These are phyloP conservation scores for Otus sunia DNA, from an alignment of 2,113 vertebrate genomes.

Conservation along the genomic window DNA sequence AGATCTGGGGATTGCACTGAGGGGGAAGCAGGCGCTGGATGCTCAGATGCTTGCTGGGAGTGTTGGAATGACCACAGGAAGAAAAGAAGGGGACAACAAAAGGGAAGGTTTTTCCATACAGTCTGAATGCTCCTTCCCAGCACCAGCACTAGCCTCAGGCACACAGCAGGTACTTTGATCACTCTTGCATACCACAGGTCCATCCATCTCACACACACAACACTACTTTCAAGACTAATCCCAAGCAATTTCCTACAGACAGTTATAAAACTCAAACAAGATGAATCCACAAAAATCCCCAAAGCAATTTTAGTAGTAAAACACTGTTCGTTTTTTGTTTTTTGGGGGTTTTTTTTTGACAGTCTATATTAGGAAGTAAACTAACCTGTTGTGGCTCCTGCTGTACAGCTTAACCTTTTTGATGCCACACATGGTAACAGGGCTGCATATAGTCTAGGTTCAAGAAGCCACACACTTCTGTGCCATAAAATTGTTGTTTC, in stretches of 20 bases:
- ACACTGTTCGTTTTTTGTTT: too few species aligned
- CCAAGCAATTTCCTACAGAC: conserved; percentile 18
- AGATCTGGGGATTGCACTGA: neutral
- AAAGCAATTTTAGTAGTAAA: conserved; percentile 28
- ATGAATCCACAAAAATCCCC: conserved; percentile 25
- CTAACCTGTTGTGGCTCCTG: neutral
- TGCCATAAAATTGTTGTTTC: neutral
- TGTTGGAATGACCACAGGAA: neutral
- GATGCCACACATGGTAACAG: neutral
- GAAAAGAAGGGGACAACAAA: neutral
- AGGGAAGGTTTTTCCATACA: neutral
- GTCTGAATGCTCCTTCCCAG: neutral
- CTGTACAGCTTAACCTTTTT: neutral
- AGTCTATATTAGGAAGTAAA: neutral
- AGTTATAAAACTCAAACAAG: conserved; percentile 1
- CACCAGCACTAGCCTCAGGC: neutral
- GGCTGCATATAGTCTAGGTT: neutral
- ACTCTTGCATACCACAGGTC: neutral
- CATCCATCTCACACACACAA: neutral
- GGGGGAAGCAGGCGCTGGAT: neutral
- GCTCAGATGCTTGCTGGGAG: accelerated
- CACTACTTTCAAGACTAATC: neutral
- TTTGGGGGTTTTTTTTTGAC: neutral
- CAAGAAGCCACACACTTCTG: neutral
- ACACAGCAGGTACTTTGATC: accelerated